Base-by-base conservation (phyloP, 2,888 invertebrate species). In the Ptycholaimellus sp. region DNA sequence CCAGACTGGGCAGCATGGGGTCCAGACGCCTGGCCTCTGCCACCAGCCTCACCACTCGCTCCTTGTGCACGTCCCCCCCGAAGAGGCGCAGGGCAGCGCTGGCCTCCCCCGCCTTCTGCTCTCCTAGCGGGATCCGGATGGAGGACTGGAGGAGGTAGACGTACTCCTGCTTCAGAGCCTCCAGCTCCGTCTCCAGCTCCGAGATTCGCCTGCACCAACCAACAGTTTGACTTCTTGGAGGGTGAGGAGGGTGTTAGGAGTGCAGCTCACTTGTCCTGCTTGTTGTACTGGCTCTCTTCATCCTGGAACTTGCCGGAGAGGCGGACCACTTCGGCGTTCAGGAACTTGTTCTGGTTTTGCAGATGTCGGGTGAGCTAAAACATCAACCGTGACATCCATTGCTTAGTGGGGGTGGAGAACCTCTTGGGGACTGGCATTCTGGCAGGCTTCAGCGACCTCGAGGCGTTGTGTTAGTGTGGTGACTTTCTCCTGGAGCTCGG, bases 91-190 rank as follows among this genome's bases (percentile, higher is more conserved):
- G 57, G 42, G 64, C 61, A n/a, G n/a, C n/a, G 38, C 63, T 54
- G 22, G 59, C 57, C 40, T 66, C 65, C 25, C 59, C 49, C 16
- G 42, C 37, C 16, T 46, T 40, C 16, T 59, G 56, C 42, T 67
- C 64, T 13, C 59, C 57, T 3, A 59, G 53, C 2, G 64, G 61
- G 33, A 62, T 58, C 11, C 60, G 50, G 18, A 66, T 61, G 41
- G 61, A 59, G n/a, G 65, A 64, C 50, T 67, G 64, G 34, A 65
- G 54, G 35, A 65, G 46, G 11, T 55, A 59, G 4, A 64, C 59
- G 46, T 65, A 65, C 44, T 65, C 61, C 37, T 59, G 50, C 45
- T 63, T 63, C 56, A 63, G 59, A 38, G 56, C 51, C 38, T 63
- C 62, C 30, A 62, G 55, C 38, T 59, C 58, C 3, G 48, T 49